These are phyloP conservation scores for Gymnocypris eckloni DNA, from an alignment of 2,797 vertebrate genomes.

Conservation along the genomic window DNA sequence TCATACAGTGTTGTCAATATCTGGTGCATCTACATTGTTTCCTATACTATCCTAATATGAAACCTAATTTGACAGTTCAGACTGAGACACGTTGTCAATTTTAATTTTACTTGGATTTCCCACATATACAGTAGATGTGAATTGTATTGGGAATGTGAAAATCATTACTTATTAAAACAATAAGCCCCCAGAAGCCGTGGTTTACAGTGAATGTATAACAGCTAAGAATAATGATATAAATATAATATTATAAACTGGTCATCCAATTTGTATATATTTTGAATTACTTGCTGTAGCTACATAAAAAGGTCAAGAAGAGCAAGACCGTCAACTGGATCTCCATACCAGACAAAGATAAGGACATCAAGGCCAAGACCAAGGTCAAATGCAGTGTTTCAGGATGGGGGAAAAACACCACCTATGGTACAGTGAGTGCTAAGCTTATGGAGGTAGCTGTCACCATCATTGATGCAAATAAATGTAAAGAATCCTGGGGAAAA, in stretches of 20 bases:
- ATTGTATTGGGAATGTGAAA: not conserved
- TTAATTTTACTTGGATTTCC: not conserved
- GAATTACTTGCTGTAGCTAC: conserved; percentile 39
- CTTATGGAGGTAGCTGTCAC: conserved; percentile 56
- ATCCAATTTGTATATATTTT: not conserved
- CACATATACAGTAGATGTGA: not conserved
- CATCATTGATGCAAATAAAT: conserved; percentile 21
- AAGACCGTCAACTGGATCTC: conserved; percentile 47
- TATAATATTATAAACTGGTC: not conserved
- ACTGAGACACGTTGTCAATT: not conserved
- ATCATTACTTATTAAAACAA: not conserved
- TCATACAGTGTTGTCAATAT: not conserved
- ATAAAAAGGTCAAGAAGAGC: not conserved
- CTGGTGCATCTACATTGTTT: too few species aligned
- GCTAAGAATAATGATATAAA: too few species aligned
- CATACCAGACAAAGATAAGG: conserved; percentile 52
- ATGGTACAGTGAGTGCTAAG: rapidly evolving
- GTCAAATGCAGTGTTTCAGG: conserved; percentile 59
- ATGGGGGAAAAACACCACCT: conserved; percentile 50
- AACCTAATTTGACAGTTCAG: not conserved
- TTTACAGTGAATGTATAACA: too few species aligned
- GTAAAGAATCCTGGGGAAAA: not conserved
- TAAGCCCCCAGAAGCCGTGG: too few species aligned
- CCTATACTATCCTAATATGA: not conserved
- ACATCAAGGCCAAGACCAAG: conserved; percentile 49